Evolutionary conservation across 2,888 invertebrate genomes (phyloP).

Genomic region (Dynastes grantii): DNA sequence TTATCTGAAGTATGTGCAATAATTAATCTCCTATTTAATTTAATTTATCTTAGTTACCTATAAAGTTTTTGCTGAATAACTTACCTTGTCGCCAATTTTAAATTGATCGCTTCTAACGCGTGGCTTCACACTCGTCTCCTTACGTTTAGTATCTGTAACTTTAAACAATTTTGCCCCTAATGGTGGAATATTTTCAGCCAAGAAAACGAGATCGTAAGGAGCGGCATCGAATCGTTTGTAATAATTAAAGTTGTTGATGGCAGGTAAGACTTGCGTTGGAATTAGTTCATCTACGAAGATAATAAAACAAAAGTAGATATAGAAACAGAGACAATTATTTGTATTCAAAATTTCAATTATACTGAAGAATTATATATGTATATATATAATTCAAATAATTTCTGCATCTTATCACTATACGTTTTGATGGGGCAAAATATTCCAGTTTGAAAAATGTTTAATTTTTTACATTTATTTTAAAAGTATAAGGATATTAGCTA

Average conservation of each 20-base stretch:
- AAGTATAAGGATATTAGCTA: no score
- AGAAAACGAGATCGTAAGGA: slow-evolving; percentile 79
- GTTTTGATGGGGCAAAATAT: no score
- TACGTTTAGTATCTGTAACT: slow-evolving; percentile 61
- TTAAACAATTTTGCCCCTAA: slow-evolving; percentile 79
- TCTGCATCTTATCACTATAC: no score
- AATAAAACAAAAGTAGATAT: no score
- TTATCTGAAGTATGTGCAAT: slow-evolving; percentile 50
- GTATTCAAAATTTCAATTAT: no score
- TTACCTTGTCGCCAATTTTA: slow-evolving; percentile 45
- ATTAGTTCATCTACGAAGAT: slow-evolving; percentile 69
- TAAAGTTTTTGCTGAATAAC: background rate
- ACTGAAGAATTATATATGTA: no score
- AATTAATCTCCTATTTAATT: no score
- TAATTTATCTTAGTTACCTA: no score
- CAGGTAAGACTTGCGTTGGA: slow-evolving; percentile 56
- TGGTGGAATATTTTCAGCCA: slow-evolving; percentile 76
- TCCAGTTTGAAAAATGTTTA: no score
- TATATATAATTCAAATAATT: no score
- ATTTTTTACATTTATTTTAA: no score
- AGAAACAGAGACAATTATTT: no score
- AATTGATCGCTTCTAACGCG: background rate
- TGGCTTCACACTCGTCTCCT: background rate
- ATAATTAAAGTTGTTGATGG: slow-evolving; percentile 53
- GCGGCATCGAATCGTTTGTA: slow-evolving; percentile 66